A percentile compares a stretch with the other conserved stretches of the same genome.
These are phyloP conservation scores for Xiphias gladius DNA, from an alignment of 2,113 vertebrate genomes.

Conservation along the genomic window DNA sequence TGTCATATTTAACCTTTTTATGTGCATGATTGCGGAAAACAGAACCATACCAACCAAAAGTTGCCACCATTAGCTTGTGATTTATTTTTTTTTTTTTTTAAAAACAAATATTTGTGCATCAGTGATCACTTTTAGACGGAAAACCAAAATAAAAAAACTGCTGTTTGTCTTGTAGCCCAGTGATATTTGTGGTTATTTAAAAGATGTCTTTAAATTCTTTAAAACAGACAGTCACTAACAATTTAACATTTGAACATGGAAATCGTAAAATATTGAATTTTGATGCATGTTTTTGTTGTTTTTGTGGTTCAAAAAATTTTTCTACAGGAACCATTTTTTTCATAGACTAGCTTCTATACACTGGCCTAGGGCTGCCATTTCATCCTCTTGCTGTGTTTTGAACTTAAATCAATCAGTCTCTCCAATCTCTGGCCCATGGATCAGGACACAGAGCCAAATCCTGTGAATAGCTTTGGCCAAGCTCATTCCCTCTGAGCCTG, in stretches of 20 bases:
- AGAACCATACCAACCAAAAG: not conserved
- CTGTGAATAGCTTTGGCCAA: conserved; percentile 66
- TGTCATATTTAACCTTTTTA: not conserved
- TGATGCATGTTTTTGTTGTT: not conserved
- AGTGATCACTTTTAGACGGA: not conserved
- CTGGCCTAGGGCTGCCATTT: conserved; percentile 8
- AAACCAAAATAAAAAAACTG: not conserved
- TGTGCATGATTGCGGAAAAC: not conserved
- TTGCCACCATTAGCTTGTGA: not conserved
- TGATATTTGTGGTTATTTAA: not conserved
- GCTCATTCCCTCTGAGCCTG: conserved; percentile 53
- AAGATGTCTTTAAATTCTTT: not conserved
- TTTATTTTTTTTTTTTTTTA: not conserved
- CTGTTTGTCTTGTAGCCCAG: too few species aligned
- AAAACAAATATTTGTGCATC: not conserved
- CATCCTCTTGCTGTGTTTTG: conserved; percentile 36
- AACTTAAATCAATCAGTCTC: conserved; percentile 57
- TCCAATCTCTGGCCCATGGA: conserved; percentile 58
- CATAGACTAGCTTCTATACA: not conserved
- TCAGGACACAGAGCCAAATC: conserved; percentile 58
- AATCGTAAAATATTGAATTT: not conserved
- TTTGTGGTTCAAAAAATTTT: not conserved
- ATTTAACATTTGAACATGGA: not conserved
- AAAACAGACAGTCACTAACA: not conserved
- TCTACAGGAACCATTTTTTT: conserved; percentile 10